Conservation (phyloP, 2,113 vertebrate species). For the Leptocoma aspasia region DNA sequence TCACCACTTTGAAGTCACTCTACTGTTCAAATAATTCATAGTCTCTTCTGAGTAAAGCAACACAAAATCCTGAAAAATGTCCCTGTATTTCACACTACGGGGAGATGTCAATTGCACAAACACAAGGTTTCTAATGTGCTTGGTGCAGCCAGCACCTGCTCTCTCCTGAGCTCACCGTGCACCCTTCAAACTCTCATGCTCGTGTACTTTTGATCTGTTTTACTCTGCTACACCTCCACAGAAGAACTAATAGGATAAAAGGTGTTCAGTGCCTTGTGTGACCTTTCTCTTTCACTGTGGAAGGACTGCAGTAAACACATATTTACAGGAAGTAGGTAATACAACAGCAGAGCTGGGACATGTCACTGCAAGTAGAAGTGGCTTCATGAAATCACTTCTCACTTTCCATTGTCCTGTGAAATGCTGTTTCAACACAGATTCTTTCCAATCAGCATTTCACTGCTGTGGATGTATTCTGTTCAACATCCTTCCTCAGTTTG, state of each 20-base stretch:
- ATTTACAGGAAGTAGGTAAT: not conserved
- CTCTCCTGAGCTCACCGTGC: not conserved
- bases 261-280: not conserved
- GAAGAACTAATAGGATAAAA: constrained; percentile 11
- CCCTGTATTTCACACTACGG: constrained; percentile 7
- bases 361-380: not conserved
- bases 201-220: not conserved
- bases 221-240: not conserved
- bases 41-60: not conserved
- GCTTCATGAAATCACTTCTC: not conserved
- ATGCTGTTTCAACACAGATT: not conserved
- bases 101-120: constrained; percentile 13
- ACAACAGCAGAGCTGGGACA: not conserved
- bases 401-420: constrained; percentile 6
- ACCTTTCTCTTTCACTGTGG: not conserved
- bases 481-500: not conserved
- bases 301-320: constrained; percentile 7
- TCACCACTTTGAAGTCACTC: not conserved
- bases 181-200: not conserved
- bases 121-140: constrained; percentile 15
- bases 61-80: constrained; percentile 5
- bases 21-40: not conserved
- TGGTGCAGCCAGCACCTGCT: not conserved
- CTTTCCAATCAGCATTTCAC: not conserved
- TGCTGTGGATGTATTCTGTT: not conserved